These are phyloP conservation scores for Lagopus leucura DNA, from an alignment of 2,113 vertebrate genomes.

Conservation along the genomic window DNA sequence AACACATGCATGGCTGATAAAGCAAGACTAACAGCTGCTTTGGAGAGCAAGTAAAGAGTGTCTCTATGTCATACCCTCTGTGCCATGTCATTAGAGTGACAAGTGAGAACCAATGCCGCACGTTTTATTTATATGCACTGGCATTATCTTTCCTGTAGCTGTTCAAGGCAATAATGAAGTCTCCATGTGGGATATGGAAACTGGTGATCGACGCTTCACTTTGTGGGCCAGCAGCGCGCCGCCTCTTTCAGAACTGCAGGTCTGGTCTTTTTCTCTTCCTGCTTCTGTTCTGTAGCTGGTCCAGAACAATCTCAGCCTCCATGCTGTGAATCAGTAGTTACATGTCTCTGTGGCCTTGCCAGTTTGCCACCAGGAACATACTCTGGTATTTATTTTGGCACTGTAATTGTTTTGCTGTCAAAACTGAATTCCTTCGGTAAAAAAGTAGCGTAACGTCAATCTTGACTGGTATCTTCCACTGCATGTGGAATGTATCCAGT, in stretches of 20 bases:
- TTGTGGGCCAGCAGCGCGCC: slow-evolving; percentile 96
- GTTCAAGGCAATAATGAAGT: slow-evolving; percentile 99
- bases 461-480: not conserved
- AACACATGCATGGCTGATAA: not conserved
- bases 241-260: slow-evolving; percentile 96
- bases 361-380: not conserved
- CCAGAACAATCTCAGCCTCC: not conserved
- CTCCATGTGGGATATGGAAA: slow-evolving; percentile 99
- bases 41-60: not conserved
- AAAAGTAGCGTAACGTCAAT: not conserved
- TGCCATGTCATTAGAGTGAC: not conserved
- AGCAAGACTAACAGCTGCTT: not conserved
- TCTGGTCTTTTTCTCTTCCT: slow-evolving; percentile 53
- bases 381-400: not conserved
- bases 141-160: slow-evolving; percentile 75
- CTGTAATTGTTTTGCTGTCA: not conserved
- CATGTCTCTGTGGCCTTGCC: not conserved
- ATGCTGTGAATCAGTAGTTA: not conserved
- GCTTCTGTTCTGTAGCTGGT: not conserved
- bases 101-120: not conserved
- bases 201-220: slow-evolving; percentile 93
- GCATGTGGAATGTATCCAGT: not conserved
- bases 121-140: not conserved
- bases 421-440: not conserved
- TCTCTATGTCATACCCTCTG: not conserved